Conservation (phyloP, 1,140 invertebrate genomes). For the Vollenhovia emeryi region DNA sequence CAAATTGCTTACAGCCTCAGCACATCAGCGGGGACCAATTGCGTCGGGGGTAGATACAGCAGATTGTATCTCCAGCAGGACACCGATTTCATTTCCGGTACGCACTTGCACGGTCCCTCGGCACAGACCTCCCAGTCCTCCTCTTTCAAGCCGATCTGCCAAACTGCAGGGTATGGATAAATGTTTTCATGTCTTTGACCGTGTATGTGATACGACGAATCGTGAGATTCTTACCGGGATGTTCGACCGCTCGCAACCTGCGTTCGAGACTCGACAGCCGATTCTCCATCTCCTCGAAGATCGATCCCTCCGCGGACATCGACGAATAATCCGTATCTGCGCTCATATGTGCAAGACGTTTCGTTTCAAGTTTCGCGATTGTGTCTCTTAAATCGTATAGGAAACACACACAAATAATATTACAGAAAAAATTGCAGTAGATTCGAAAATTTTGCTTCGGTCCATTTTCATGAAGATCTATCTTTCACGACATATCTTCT, state of each 20-base stretch:
- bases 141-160: slow-evolving; percentile 87
- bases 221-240: slow-evolving; percentile 85
- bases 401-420: background rate
- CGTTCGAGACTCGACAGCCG: slow-evolving; percentile 86
- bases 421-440: background rate
- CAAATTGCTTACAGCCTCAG: slow-evolving; percentile 87
- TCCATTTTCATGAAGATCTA: background rate
- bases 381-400: background rate
- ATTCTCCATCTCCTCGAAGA: slow-evolving; percentile 77
- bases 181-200: background rate
- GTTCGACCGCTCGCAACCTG: slow-evolving; percentile 90
- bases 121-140: slow-evolving; percentile 90
- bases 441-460: background rate
- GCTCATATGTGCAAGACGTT: slow-evolving; percentile 2
- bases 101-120: slow-evolving; percentile 89
- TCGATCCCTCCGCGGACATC: slow-evolving; percentile 11
- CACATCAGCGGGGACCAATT: slow-evolving; percentile 90
- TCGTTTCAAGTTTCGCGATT: slow-evolving; percentile 33
- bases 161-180: slow-evolving; percentile 84
- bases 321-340: slow-evolving; percentile 49
- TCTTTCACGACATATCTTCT: background rate
- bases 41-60: slow-evolving; percentile 87
- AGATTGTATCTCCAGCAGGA: slow-evolving; percentile 91
- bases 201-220: background rate
- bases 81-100: slow-evolving; percentile 87